Evolutionary conservation across 2,113 vertebrate species (phyloP).

Genomic region (Psittacus erithacus): DNA sequence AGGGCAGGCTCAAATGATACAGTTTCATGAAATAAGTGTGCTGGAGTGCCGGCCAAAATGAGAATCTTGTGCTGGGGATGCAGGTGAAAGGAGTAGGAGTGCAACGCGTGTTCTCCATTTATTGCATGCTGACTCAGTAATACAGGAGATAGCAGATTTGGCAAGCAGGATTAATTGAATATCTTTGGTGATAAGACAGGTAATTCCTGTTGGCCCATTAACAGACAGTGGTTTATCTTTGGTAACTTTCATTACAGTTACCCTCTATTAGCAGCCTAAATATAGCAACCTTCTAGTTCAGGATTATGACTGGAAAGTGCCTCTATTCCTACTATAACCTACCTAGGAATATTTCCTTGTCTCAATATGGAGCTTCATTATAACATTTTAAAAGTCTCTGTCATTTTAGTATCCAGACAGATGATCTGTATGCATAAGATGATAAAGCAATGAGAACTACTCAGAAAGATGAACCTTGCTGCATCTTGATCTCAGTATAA

Average conservation of each 20-base stretch:
- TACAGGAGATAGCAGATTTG: neutral
- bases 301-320: neutral
- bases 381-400: neutral
- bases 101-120: neutral
- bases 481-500: neutral
- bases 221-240: neutral
- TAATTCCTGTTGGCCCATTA: neutral
- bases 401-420: neutral
- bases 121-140: conserved; percentile 15
- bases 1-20: conserved; percentile 10
- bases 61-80: conserved; percentile 38
- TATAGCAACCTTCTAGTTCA: neutral
- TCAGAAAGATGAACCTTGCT: neutral
- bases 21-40: conserved; percentile 56
- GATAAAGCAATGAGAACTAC: neutral
- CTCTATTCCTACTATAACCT: neutral
- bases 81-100: conserved; percentile 35
- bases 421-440: neutral
- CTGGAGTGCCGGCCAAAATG: conserved; percentile 15
- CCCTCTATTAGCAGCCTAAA: neutral
- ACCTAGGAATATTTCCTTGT: neutral
- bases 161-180: neutral
- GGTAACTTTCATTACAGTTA: neutral
- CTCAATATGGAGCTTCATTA: neutral
- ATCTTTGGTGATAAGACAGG: neutral